phyloP scores from a whole-genome alignment of 2,888 invertebrate genomes.

The Leptura quadrifasciata region DNA sequence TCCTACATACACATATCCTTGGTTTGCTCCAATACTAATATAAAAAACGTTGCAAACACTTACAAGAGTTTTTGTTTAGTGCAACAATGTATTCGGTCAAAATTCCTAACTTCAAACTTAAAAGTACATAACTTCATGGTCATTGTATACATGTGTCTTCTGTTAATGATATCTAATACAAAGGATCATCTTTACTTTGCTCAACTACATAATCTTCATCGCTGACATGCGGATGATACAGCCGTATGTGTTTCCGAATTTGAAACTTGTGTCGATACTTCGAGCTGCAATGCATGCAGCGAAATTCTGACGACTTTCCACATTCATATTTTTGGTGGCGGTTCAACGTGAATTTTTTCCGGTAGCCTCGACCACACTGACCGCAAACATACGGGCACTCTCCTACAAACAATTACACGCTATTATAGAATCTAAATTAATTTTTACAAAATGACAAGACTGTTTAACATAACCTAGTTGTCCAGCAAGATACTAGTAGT shows the following conservation, averaged over 20 bases:
- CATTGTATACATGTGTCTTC: too few relatives aligned
- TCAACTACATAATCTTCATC: neutral
- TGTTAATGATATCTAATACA: neutral
- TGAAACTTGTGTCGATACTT: slow-evolving; percentile 55
- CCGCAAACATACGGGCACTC: neutral
- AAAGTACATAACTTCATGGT: too few relatives aligned
- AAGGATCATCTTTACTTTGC: neutral
- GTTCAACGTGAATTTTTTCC: slow-evolving; percentile 66
- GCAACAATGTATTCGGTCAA: too few relatives aligned
- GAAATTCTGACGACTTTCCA: slow-evolving; percentile 72
- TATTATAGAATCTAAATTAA: neutral
- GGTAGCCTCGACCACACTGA: slow-evolving; percentile 54
- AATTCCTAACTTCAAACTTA: too few relatives aligned
- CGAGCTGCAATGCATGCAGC: slow-evolving; percentile 64
- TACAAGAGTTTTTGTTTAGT: too few relatives aligned
- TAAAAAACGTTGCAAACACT: too few relatives aligned
- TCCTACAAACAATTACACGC: slow-evolving; percentile 7
- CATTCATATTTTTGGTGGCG: slow-evolving; percentile 77
- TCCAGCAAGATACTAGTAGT: too few relatives aligned
- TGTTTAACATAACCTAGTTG: too few relatives aligned
- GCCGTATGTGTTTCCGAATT: slow-evolving; percentile 17
- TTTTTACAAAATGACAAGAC: too few relatives aligned
- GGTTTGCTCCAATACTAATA: too few relatives aligned
- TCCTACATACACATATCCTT: too few relatives aligned
- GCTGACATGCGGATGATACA: slow-evolving; percentile 14